Evolutionary conservation across 2,888 invertebrate genomes (phyloP).

Genomic region (Agrilus biguttatus): DNA sequence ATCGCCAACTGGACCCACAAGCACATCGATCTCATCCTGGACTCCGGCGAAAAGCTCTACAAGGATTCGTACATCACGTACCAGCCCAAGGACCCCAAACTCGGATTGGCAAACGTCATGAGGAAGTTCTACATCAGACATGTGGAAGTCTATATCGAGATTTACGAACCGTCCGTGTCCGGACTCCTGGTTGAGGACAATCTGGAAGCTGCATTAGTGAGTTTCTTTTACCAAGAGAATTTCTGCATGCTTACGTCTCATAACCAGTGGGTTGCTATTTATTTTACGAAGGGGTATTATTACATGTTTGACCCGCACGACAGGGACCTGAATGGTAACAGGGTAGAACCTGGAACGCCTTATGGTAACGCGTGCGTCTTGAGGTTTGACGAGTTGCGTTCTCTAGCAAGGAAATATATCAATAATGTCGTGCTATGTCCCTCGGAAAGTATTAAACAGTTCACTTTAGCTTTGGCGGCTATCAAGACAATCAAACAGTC

Average conservation of each 20-base stretch:
- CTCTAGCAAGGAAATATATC: constrained; percentile 19
- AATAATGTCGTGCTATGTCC: constrained; percentile 16
- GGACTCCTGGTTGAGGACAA: constrained; percentile 13
- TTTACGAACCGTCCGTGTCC: constrained; percentile 21
- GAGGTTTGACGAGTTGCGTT: constrained; percentile 14
- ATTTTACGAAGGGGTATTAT: constrained; percentile 36
- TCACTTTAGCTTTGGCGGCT: constrained; percentile 13
- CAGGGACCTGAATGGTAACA: constrained; percentile 35
- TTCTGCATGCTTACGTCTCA: constrained; percentile 39
- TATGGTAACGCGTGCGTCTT: constrained; percentile 11
- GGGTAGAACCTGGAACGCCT: constrained; percentile 5
- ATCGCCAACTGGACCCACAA: constrained; percentile 38
- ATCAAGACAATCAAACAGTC: constrained; percentile 11
- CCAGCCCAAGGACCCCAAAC: constrained; percentile 30
- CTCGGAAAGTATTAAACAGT: constrained; percentile 3
- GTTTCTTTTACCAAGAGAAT: constrained; percentile 44
- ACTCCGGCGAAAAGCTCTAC: constrained; percentile 43
- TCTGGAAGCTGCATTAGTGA: constrained; percentile 28
- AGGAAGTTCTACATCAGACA: constrained; percentile 42
- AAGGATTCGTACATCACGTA: constrained; percentile 44
- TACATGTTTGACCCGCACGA: constrained; percentile 48
- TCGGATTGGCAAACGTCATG: constrained; percentile 26
- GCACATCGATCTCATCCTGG: constrained; percentile 40
- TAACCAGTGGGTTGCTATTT: constrained; percentile 38
- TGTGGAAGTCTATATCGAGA: constrained; percentile 19